phyloP scores from a whole-genome alignment of 2,113 vertebrate species.

The Papio anubis region DNA sequence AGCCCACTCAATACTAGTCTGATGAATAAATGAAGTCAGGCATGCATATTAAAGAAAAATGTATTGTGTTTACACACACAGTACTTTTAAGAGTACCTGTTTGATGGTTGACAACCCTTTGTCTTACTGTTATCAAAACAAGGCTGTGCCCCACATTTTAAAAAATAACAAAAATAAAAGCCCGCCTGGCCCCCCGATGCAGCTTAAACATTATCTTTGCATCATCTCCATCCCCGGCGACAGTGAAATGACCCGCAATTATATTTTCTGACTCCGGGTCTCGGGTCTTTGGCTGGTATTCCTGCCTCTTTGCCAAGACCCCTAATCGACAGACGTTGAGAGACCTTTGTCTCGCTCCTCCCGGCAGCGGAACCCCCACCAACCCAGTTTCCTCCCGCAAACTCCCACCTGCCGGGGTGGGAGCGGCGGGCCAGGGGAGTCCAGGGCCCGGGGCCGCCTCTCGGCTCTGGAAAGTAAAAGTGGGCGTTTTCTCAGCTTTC shows the following conservation, averaged over 20 bases:
- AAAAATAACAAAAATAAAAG: neutral
- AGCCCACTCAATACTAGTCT: neutral
- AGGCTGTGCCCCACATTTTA: neutral
- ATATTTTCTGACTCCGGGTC: neutral
- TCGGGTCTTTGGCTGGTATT: neutral
- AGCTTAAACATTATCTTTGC: neutral
- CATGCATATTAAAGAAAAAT: neutral
- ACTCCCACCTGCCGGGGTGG: neutral
- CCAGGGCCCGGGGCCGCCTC: neutral
- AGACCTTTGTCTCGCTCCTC: neutral
- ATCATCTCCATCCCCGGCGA: neutral
- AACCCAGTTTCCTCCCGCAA: neutral
- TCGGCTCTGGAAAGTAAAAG: neutral
- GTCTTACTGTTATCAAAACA: neutral
- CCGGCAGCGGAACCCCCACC: fast-evolving
- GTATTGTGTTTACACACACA: too few relatives aligned
- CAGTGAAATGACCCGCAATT: neutral
- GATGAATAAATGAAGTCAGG: neutral
- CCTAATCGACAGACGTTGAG: fast-evolving
- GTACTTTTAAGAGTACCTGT: neutral
- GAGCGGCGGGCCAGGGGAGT: fast-evolving
- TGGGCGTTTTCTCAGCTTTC: neutral
- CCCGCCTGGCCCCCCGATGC: neutral
- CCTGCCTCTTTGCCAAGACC: neutral
- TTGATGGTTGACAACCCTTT: neutral